These are phyloP conservation scores for Cololabis saira DNA, from an alignment of 2,113 vertebrate genomes.

Conservation along the genomic window DNA sequence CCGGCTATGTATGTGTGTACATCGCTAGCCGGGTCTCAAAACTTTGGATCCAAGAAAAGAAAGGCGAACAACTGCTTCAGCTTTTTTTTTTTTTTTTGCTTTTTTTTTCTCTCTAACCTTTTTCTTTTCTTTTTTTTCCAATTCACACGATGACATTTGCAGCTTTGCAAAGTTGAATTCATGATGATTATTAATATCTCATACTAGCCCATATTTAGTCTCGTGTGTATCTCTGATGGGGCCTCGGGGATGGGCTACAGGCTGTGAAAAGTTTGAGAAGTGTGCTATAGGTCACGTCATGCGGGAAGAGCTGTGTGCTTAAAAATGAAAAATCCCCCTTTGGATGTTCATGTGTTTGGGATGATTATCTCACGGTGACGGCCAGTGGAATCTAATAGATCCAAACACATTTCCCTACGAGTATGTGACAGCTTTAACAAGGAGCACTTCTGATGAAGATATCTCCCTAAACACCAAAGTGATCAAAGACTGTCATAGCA, in stretches of 20 bases:
- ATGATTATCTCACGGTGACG: slow-evolving; percentile 45
- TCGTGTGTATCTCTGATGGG: no score
- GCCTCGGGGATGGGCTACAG: no score
- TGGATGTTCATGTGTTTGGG: slow-evolving; percentile 28
- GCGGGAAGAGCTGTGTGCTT: slow-evolving; percentile 2
- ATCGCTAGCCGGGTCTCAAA: slow-evolving; percentile 76
- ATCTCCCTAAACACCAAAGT: slow-evolving; percentile 57
- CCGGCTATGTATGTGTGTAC: slow-evolving; percentile 64
- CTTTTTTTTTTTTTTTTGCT: no score
- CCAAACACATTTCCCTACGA: slow-evolving; percentile 45
- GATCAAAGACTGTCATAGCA: slow-evolving; percentile 70
- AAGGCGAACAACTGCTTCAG: slow-evolving; percentile 63
- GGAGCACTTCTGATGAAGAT: slow-evolving; percentile 67
- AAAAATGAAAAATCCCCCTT: slow-evolving; percentile 33
- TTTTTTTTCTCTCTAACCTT: no score
- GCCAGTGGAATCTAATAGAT: slow-evolving; percentile 41
- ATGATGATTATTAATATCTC: no score
- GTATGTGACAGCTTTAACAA: slow-evolving; percentile 64
- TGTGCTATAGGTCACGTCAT: no score
- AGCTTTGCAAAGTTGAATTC: no score
- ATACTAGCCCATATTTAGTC: no score
- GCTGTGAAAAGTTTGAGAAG: no score
- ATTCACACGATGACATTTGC: no score
- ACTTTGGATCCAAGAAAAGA: slow-evolving; percentile 81
- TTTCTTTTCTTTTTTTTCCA: no score